Conservation (phyloP, 1,140 invertebrate species). For the Melitaea cinxia region DNA sequence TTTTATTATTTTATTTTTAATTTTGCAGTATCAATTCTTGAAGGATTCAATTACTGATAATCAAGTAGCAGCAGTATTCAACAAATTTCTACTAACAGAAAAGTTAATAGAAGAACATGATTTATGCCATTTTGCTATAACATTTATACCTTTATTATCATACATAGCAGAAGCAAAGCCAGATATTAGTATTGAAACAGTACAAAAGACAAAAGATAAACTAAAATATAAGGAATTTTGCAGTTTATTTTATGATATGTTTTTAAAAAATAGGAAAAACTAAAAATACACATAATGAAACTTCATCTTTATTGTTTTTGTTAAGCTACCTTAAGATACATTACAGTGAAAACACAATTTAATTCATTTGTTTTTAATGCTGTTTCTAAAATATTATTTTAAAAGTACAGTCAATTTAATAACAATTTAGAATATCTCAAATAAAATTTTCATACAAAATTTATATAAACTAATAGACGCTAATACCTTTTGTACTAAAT, state of each 20-base stretch:
- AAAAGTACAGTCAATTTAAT: too few species aligned
- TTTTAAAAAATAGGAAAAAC: conserved; percentile 29
- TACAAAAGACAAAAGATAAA: conserved; percentile 35
- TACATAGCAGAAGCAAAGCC: conserved; percentile 55
- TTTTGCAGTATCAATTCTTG: conserved; percentile 66
- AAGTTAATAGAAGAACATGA: conserved; percentile 41
- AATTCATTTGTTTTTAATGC: too few species aligned
- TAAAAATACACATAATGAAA: conserved; percentile 21
- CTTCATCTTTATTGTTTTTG: conserved; percentile 15
- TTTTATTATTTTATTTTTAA: conserved; percentile 25
- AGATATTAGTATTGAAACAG: conserved; percentile 44
- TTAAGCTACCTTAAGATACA: too few species aligned
- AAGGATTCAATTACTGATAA: conserved; percentile 47
- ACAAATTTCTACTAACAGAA: conserved; percentile 45
- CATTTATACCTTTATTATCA: conserved; percentile 57
- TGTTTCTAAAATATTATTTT: too few species aligned
- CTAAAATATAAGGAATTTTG: conserved; percentile 45
- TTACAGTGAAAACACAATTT: too few species aligned
- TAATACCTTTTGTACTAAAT: too few species aligned
- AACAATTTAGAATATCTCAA: too few species aligned
- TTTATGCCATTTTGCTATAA: conserved; percentile 41
- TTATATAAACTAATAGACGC: too few species aligned
- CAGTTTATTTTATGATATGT: conserved; percentile 45
- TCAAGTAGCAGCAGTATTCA: conserved; percentile 44
- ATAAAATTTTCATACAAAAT: too few species aligned